Evolutionary conservation across 2,113 vertebrate genomes (phyloP).

Genomic region (Hippocampus barbouri): DNA sequence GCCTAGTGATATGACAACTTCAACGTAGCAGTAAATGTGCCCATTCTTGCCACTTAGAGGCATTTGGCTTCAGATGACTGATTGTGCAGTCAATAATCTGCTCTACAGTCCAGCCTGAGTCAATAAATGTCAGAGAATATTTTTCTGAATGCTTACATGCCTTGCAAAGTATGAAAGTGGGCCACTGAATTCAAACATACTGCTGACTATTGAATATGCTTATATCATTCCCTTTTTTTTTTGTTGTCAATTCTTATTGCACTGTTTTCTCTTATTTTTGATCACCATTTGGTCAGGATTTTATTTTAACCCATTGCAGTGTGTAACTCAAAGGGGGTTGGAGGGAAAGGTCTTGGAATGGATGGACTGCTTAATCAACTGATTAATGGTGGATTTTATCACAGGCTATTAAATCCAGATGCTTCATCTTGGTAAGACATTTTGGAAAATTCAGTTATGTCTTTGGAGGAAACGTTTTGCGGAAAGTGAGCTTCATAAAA

Average conservation of each 20-base stretch:
- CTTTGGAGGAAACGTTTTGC: background rate
- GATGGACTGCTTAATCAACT: too few relatives aligned
- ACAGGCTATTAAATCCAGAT: background rate
- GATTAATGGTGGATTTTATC: background rate
- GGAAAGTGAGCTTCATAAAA: background rate
- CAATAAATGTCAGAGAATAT: conserved; percentile 61
- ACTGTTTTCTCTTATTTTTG: background rate
- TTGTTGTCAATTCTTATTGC: background rate
- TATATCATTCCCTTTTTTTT: background rate
- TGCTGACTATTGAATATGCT: conserved; percentile 8
- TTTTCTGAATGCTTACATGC: conserved; percentile 47
- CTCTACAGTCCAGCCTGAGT: conserved; percentile 52
- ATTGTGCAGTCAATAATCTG: conserved; percentile 58
- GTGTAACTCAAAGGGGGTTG: background rate
- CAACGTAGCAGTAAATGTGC: conserved; percentile 40
- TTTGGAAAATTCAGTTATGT: background rate
- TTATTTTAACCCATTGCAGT: background rate
- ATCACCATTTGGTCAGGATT: background rate
- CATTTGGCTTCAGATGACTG: conserved; percentile 46
- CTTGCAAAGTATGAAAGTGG: conserved; percentile 23
- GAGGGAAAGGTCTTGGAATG: too few relatives aligned
- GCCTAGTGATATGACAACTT: conserved; percentile 13
- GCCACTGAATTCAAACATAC: conserved; percentile 22
- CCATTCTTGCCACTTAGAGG: conserved; percentile 20
- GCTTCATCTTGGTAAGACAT: background rate